Conservation (phyloP, 1,140 invertebrate species). For the Drosophila murphyi region DNA sequence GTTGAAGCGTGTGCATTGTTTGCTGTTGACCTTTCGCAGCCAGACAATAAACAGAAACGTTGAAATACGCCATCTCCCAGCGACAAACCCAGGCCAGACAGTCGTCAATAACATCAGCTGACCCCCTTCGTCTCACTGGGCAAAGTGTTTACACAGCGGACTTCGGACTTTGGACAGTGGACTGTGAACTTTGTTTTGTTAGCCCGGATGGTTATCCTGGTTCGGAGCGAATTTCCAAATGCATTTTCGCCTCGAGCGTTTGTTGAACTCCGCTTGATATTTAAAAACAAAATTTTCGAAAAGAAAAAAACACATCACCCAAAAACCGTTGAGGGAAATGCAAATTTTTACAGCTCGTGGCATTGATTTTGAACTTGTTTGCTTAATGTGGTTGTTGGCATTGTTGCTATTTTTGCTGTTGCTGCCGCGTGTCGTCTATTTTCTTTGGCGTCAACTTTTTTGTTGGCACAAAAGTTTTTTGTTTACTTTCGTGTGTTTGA, state of each 20-base stretch:
- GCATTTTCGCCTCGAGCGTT: conserved; percentile 72
- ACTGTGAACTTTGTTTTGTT: conserved; percentile 53
- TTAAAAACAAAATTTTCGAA: conserved; percentile 50
- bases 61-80: conserved; percentile 42
- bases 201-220: conserved; percentile 33
- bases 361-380: conserved; percentile 73
- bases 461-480: conserved; percentile 59
- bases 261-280: conserved; percentile 68
- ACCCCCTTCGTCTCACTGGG: neutral
- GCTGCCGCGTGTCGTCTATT: conserved; percentile 43
- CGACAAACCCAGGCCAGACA: conserved; percentile 44
- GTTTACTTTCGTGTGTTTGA: conserved; percentile 73
- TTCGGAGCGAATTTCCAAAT: conserved; percentile 51
- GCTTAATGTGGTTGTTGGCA: conserved; percentile 22
- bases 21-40: conserved; percentile 64
- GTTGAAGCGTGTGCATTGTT: conserved; percentile 55
- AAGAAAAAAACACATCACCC: conserved; percentile 37
- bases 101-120: conserved; percentile 67
- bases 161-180: neutral
- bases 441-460: conserved; percentile 68
- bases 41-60: conserved; percentile 63
- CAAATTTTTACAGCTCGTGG: conserved; percentile 76
- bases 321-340: conserved; percentile 68
- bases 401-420: conserved; percentile 17
- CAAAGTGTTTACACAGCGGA: conserved; percentile 54